Conservation (phyloP, 2,797 vertebrate genomes). For the Morus bassanus region DNA sequence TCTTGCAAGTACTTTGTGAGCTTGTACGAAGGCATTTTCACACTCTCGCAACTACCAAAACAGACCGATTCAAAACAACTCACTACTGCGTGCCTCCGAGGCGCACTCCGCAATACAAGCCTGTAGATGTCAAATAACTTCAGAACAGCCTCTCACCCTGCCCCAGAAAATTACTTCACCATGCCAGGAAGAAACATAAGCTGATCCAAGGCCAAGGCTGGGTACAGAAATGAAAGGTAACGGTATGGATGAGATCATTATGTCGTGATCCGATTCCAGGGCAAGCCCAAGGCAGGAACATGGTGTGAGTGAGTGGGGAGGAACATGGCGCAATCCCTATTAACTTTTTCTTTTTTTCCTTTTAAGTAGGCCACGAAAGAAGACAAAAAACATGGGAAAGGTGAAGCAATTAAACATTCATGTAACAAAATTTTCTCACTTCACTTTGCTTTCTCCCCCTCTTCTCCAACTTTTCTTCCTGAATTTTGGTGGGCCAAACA, state of each 20-base stretch:
- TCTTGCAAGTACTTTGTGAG: not conserved
- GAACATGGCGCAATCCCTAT: not conserved
- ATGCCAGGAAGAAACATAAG: not conserved
- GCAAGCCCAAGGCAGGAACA: not conserved
- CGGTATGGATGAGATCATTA: not conserved
- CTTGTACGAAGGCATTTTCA: not conserved
- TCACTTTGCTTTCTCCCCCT: not conserved
- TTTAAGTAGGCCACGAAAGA: not conserved
- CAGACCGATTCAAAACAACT: not conserved
- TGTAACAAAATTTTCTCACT: not conserved
- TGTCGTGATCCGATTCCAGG: not conserved
- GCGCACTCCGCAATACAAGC: not conserved
- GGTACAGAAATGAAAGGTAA: not conserved
- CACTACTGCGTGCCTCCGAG: not conserved
- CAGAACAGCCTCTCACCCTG: not conserved
- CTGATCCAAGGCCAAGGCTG: not conserved
- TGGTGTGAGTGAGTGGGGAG: not conserved
- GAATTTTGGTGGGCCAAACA: not conserved
- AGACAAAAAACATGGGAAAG: not conserved
- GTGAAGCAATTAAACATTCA: not conserved
- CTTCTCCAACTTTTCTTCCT: not conserved
- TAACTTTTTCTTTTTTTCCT: not conserved
- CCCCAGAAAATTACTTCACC: not conserved
- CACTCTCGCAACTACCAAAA: not conserved
- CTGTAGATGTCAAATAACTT: not conserved